A percentile compares a stretch with the other conserved stretches of the same genome.
These are phyloP conservation scores for Ceratosolen fusciceps DNA, from an alignment of 1,140 invertebrate species.

Conservation along the genomic window DNA sequence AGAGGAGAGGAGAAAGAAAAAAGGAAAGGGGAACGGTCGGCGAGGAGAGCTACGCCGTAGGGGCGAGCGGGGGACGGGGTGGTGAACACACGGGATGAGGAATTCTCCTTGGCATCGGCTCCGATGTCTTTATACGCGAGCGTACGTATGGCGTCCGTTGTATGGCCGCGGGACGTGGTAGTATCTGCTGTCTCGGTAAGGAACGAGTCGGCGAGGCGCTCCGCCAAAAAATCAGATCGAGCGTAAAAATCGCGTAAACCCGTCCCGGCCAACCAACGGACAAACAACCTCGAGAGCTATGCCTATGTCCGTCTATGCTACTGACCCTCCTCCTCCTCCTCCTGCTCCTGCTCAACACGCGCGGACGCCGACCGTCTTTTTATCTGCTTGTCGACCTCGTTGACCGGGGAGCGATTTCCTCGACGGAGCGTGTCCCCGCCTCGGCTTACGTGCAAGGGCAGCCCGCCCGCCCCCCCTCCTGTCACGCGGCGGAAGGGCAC, in stretches of 20 bases:
- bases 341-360: slow-evolving; percentile 24
- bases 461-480: no score
- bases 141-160: slow-evolving; percentile 67
- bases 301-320: slow-evolving; percentile 61
- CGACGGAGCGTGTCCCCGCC: no score
- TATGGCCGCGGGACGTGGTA: slow-evolving; percentile 70
- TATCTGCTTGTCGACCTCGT: no score
- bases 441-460: no score
- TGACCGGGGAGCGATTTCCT: no score
- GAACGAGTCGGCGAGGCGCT: slow-evolving; percentile 63
- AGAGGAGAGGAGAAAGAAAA: slow-evolving; percentile 41
- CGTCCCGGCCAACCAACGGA: slow-evolving; percentile 68
- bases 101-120: slow-evolving; percentile 71
- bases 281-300: slow-evolving; percentile 67
- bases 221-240: slow-evolving; percentile 74
- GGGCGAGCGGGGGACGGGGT: slow-evolving; percentile 45
- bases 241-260: slow-evolving; percentile 74
- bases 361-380: slow-evolving; percentile 13
- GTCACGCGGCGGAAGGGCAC: no score
- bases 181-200: slow-evolving; percentile 71
- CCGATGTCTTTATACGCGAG: slow-evolving; percentile 72
- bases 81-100: slow-evolving; percentile 66
- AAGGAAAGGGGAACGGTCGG: slow-evolving; percentile 18
- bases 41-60: slow-evolving; percentile 36
- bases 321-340: slow-evolving; percentile 18